These are phyloP conservation scores for Cinclus mexicanus DNA, from an alignment of 2,113 vertebrate genomes.

Conservation along the genomic window DNA sequence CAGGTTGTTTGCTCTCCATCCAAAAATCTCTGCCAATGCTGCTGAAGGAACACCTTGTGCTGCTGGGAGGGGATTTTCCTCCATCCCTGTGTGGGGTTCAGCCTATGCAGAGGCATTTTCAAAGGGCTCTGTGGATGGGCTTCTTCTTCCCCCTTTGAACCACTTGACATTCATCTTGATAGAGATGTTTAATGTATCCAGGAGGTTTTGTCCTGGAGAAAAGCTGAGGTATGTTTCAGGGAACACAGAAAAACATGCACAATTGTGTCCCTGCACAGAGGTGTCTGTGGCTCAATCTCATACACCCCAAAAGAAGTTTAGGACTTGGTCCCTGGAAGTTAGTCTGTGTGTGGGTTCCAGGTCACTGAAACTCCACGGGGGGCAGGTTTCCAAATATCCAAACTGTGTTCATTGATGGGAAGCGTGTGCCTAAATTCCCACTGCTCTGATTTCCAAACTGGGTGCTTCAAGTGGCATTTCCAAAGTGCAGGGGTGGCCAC, in stretches of 20 bases:
- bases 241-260: neutral
- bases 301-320: neutral
- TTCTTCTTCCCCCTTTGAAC: accelerated
- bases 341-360: accelerated
- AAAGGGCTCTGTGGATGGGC: neutral
- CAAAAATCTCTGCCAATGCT: neutral
- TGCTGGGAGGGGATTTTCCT: neutral
- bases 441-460: neutral
- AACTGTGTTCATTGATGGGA: neutral
- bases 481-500: neutral
- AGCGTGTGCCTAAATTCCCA: neutral
- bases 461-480: neutral
- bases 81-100: accelerated
- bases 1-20: neutral
- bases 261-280: accelerated
- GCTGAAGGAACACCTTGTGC: neutral
- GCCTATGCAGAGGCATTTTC: neutral
- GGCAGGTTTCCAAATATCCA: neutral
- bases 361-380: neutral
- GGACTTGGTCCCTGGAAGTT: neutral
- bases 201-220: neutral
- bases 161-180: neutral
- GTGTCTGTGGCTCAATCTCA: neutral
- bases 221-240: neutral
- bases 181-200: neutral